phyloP scores from a whole-genome alignment of 2,113 vertebrate genomes.

The Amphiprion ocellaris region DNA sequence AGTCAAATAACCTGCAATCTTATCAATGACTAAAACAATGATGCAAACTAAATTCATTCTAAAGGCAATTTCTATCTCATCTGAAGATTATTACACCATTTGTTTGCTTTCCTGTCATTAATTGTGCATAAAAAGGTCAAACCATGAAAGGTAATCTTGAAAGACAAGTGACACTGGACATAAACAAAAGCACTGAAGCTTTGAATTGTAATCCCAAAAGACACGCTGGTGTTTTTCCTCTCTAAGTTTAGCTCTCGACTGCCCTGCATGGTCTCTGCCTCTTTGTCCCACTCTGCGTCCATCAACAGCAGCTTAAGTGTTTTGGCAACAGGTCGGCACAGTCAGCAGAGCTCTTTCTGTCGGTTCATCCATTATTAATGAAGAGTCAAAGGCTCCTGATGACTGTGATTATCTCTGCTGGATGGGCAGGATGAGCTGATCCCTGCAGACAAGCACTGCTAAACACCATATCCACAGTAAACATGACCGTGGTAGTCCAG shows the following conservation, averaged over 20 bases:
- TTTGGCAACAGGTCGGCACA: slow-evolving; percentile 57
- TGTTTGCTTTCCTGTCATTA: background rate
- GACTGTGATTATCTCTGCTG: slow-evolving; percentile 68
- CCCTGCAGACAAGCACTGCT: slow-evolving; percentile 22
- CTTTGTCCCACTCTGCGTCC: slow-evolving; percentile 23
- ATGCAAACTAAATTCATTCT: too few species aligned
- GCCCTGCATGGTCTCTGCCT: background rate
- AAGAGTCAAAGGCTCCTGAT: slow-evolving; percentile 66
- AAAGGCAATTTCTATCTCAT: too few species aligned
- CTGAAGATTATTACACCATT: too few species aligned
- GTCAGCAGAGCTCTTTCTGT: slow-evolving; percentile 61
- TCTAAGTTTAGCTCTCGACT: background rate
- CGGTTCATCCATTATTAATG: slow-evolving; percentile 72
- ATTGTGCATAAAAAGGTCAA: background rate
- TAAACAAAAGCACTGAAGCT: background rate
- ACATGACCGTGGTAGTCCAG: background rate
- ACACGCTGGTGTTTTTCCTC: background rate
- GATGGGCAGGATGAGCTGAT: slow-evolving; percentile 43
- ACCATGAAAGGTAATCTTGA: background rate
- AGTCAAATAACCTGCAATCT: too few species aligned
- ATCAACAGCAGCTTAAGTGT: slow-evolving; percentile 56
- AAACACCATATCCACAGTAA: slow-evolving; percentile 17
- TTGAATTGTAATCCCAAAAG: background rate
- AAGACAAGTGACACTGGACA: background rate
- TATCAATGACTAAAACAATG: too few species aligned